Conservation (phyloP, 2,888 invertebrate species). For the Agrotis ipsilon region DNA sequence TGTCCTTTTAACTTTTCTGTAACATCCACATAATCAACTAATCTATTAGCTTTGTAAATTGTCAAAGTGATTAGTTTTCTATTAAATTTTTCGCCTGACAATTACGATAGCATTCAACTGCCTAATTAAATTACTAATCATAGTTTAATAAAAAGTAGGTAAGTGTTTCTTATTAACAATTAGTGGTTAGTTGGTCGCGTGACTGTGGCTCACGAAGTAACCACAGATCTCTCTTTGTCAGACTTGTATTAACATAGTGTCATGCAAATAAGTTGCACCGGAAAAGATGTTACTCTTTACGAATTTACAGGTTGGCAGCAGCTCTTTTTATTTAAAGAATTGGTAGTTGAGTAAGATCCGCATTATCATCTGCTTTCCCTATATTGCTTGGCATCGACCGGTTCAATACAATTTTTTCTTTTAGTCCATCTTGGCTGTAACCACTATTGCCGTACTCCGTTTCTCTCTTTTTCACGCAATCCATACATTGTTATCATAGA, state of each 20-base stretch:
- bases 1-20: no score
- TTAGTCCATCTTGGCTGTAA: no score
- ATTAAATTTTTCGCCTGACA: not conserved
- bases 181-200: slow-evolving; percentile 48
- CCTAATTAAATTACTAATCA: slow-evolving; percentile 23
- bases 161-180: slow-evolving; percentile 34
- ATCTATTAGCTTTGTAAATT: no score
- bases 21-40: no score
- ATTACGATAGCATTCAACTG: slow-evolving; percentile 6
- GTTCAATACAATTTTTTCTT: no score
- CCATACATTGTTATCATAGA: not conserved
- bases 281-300: not conserved
- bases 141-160: slow-evolving; percentile 24
- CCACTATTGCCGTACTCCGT: no score
- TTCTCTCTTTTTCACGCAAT: no score
- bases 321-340: not conserved
- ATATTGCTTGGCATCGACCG: no score
- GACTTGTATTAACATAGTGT: not conserved
- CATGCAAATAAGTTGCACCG: slow-evolving; percentile 1
- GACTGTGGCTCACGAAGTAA: slow-evolving; percentile 40
- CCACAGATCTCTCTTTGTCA: slow-evolving; percentile 26
- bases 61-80: not conserved
- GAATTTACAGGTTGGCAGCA: not conserved
- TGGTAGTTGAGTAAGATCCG: not conserved
- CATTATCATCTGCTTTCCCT: no score